Evolutionary conservation across 2,888 invertebrate genomes (phyloP), one percentile per base, ranked within the genome.

Genomic region (Xestia sexstrigata): DNA sequence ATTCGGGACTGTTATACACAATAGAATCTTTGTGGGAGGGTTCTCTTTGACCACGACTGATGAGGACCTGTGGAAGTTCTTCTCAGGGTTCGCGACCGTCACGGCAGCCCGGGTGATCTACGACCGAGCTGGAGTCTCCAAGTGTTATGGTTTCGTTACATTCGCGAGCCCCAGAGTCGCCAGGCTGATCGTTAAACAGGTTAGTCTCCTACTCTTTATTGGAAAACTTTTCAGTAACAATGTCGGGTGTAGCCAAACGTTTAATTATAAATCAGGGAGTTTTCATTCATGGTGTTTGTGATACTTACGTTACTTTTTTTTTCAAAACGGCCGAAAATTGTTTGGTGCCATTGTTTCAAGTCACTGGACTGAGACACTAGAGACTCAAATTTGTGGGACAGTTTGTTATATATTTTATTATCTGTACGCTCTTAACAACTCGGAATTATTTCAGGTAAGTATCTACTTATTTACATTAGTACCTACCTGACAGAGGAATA

Each of bases 11-110:
- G 97, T 99, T 82, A 99, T 99, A 90, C 99, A 99, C 80, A 99
- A 99, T 95, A 97, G 99, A 90, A 98, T 99, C 91, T 99, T 99
- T 95, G 99, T 99, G 72, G 99, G 99, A 78, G 99, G 99, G 42
- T 99, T 99, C 91, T 98, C 99, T 76, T 97, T 99, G 90, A 99
- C 98, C 91, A 99, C 99, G 67, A 99, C 99, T 70, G 99, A 99
- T 95, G 98, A 98, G 74, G 99, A 99, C 93, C 96, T 99, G 86
- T 98, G 98, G 95, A 98, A 98, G 93, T 98, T 99, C 86, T 99
- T 99, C 95, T 98, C 99, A 82, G 97, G 98, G 70, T 98, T 98
- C 91, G 99, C 99, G 73, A 98, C 98, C 73, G 98, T 99, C 58
- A 99, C 98, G 88, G 98, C 99, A 68, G 99, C 99, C 72, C 99